Conservation (phyloP, 2,888 invertebrate species). For the Pristionchus exspectatus region DNA sequence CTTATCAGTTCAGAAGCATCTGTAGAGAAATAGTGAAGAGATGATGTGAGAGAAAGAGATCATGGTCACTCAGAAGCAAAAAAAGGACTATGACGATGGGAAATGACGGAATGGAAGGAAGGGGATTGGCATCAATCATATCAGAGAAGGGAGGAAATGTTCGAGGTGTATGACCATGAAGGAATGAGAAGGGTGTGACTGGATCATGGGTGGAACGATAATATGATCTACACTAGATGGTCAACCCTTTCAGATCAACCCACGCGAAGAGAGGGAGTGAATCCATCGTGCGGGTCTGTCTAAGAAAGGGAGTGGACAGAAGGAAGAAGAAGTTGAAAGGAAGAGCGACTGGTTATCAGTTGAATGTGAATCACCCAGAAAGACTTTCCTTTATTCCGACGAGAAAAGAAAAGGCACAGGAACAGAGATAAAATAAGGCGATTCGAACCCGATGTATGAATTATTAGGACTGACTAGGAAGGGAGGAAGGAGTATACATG, state of each 20-base stretch:
- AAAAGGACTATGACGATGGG: neutral
- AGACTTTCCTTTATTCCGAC: constrained; percentile 27
- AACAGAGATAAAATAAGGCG: neutral
- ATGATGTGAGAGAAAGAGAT: neutral
- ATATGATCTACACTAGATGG: neutral
- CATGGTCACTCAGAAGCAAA: constrained; percentile 25
- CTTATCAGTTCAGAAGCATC: constrained; percentile 49
- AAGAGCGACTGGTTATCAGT: constrained; percentile 22
- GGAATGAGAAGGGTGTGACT: neutral
- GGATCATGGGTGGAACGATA: neutral
- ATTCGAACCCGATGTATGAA: constrained; percentile 25
- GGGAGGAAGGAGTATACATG: constrained; percentile 21
- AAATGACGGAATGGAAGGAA: neutral
- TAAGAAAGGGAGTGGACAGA: neutral
- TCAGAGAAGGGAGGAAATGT: neutral
- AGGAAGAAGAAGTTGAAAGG: constrained; percentile 40
- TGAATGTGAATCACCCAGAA: constrained; percentile 18
- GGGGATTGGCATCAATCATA: neutral
- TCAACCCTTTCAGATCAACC: neutral
- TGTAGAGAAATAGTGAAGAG: neutral
- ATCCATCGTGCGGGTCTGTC: neutral
- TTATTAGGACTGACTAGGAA: constrained; percentile 46
- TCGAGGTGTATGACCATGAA: neutral
- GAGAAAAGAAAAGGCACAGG: constrained; percentile 26
- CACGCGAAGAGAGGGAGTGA: neutral